Base-by-base conservation (phyloP, 2,113 vertebrate species). In the Haemorhous mexicanus region DNA sequence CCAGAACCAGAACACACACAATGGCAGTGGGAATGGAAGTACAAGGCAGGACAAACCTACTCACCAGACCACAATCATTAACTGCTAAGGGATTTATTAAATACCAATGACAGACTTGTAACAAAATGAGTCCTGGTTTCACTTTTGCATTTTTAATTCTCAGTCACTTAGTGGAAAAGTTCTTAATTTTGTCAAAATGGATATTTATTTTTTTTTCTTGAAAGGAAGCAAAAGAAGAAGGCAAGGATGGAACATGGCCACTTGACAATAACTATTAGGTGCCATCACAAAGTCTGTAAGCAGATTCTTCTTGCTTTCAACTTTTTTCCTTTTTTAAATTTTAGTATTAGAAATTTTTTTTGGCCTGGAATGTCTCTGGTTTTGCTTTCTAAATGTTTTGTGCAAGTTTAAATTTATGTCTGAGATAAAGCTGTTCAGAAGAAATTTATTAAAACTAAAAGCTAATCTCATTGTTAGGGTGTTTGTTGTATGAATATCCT, bases 21-120 rank as follows among this genome's bases (percentile, higher is more conserved):
- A 81, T 14, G 70, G 35, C 11, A 69, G 21, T 9, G 41, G 47
- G 39, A 76, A 96, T 77, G 44, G 90, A 95, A 94, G 33, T 62
- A 87, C n/a, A 97, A 93, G 87, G 89, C 56, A 81, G 39, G 59
- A 81, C 62, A 94, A 35, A 84, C 10, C 21, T 80, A 90, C 98
- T 98, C 97, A 98, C 97, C 97, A 99, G 93, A 93, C 98, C 98
- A 95, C 97, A 98, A 79, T 97, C 98, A 88, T 97, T 98, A 96
- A 98, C 97, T 94, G 98, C 93, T 95, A 98, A 97, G 43, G 97
- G 98, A 63, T 80, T 58, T 41, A 84, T 63, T 98, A 98, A 88
- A 98, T 98, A 91, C 97, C 91, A 77, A 94, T 97, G 19, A 98
- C 66, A 21, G 94, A 96, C 93, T 98, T 98, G 83, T 98, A 97